Evolutionary conservation across 53 echinoderm and acorn worm genomes (phyloP).

Genomic region (Glandiceps talaboti): DNA sequence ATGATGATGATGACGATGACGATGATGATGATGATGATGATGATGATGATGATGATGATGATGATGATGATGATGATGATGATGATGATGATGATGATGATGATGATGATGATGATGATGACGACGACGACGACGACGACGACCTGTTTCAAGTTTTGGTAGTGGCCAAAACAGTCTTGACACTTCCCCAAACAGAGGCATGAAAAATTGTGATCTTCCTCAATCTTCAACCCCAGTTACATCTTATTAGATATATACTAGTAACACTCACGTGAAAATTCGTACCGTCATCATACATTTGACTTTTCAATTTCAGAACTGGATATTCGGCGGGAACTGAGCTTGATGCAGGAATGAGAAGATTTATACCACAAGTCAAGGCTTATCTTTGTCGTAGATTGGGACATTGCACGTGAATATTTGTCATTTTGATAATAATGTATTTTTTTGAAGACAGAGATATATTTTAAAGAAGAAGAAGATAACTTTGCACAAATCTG

Average conservation of each 20-base stretch:
- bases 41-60: slow-evolving; percentile 13
- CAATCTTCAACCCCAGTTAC: no score
- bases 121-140: slow-evolving; percentile 8
- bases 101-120: slow-evolving; percentile 21
- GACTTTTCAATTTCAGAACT: not conserved
- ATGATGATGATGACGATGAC: slow-evolving; percentile 19
- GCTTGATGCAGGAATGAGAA: not conserved
- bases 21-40: slow-evolving; percentile 22
- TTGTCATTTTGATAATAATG: no score
- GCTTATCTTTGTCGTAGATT: not conserved
- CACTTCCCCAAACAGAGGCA: no score
- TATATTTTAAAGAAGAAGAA: no score
- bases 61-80: slow-evolving; percentile 14
- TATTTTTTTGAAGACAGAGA: no score
- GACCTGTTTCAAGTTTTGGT: no score
- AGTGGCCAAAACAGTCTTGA: no score
- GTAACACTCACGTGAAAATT: no score
- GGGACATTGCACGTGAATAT: not conserved
- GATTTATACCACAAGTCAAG: not conserved
- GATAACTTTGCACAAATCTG: no score
- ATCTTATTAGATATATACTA: no score
- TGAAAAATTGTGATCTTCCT: no score
- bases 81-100: slow-evolving; percentile 18
- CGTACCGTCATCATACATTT: not conserved
- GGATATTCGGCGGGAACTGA: not conserved